Percentiles rank a stretch among this genome's conserved stretches.
Conservation (phyloP, 2,888 invertebrate species). For the Stenodera caucasica region DNA sequence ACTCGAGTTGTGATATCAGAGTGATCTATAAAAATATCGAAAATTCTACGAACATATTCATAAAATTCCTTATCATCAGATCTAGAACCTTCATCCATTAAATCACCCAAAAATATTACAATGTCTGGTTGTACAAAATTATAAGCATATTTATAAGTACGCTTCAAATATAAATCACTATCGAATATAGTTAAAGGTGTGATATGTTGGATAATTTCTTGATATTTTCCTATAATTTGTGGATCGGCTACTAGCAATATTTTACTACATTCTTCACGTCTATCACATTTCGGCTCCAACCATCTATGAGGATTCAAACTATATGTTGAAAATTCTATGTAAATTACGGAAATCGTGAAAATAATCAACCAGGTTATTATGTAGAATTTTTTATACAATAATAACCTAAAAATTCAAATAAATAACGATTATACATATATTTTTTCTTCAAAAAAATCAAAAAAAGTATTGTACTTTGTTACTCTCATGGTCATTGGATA, state of each 20-base stretch:
- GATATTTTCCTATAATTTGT: conserved; percentile 82
- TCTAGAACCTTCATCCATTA: conserved; percentile 92
- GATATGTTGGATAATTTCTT: conserved; percentile 67
- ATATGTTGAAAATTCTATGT: conserved; percentile 49
- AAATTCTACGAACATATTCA: conserved; percentile 74
- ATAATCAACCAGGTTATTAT: conserved; percentile 24
- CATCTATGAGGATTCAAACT: conserved; percentile 46
- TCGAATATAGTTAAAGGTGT: conserved; percentile 81
- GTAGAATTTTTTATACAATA: conserved; percentile 3
- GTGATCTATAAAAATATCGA: conserved; percentile 62
- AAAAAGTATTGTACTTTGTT: not conserved
- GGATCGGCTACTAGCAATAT: conserved; percentile 78
- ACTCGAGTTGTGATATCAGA: conserved; percentile 17
- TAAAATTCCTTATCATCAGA: conserved; percentile 70
- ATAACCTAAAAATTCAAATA: conserved; percentile 10
- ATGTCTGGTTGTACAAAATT: conserved; percentile 77
- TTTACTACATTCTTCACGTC: conserved; percentile 47
- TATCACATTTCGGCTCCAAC: conserved; percentile 45
- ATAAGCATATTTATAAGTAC: conserved; percentile 75
- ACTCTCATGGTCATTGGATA: not conserved
- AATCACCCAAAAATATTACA: conserved; percentile 88
- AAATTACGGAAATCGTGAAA: conserved; percentile 31
- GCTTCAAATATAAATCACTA: conserved; percentile 76
- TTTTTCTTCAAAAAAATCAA: not conserved
- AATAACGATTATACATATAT: not conserved